Conservation (phyloP, 1,140 invertebrate species). For the Ostrea edulis region DNA sequence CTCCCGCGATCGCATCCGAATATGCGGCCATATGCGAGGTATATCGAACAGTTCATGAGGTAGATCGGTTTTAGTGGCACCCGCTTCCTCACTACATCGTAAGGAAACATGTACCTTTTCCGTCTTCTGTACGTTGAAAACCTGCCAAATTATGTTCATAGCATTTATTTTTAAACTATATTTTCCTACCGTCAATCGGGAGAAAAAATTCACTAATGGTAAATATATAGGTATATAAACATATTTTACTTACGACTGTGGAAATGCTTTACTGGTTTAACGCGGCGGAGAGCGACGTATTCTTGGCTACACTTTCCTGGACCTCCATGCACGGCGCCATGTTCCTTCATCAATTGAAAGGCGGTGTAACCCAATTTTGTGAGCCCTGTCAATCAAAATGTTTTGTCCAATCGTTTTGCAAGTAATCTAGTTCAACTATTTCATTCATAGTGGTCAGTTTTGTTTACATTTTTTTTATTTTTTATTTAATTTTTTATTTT, state of each 20-base stretch:
- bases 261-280: constrained; percentile 26
- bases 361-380: constrained; percentile 44
- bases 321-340: constrained; percentile 53
- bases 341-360: constrained; percentile 46
- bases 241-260: constrained; percentile 41
- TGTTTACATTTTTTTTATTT: constrained; percentile 7
- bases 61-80: constrained; percentile 54
- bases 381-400: constrained; percentile 46
- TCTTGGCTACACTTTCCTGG: constrained; percentile 40
- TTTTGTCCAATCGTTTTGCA: constrained; percentile 6
- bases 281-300: constrained; percentile 28
- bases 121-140: constrained; percentile 41
- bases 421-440: constrained; percentile 19
- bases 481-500: not conserved
- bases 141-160: constrained; percentile 47
- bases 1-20: constrained; percentile 65
- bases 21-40: constrained; percentile 60
- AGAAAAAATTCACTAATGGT: constrained; percentile 12
- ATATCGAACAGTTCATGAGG: constrained; percentile 56
- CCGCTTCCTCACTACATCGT: constrained; percentile 48
- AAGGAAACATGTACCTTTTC: constrained; percentile 23
- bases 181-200: not conserved
- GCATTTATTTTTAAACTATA: constrained; percentile 38
- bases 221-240: constrained; percentile 9
- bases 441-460: constrained; percentile 37